phyloP scores from a whole-genome alignment of 1,140 invertebrate genomes.

The Zaprionus inermis region DNA sequence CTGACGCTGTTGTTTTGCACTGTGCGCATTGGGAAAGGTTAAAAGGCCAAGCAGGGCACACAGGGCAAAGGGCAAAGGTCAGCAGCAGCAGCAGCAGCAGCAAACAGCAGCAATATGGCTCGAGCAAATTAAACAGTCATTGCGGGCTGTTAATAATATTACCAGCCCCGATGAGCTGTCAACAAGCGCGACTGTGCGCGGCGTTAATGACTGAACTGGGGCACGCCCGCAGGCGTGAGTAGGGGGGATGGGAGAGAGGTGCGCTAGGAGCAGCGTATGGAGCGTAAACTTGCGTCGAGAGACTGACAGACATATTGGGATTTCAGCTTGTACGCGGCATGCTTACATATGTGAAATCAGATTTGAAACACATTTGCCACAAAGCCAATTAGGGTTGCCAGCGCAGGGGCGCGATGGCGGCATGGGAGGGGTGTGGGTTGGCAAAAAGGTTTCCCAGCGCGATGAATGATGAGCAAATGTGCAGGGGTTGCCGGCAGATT shows the following conservation, averaged over 20 bases:
- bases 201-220: constrained; percentile 14
- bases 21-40: constrained; percentile 1
- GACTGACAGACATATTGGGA: constrained; percentile 5
- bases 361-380: constrained; percentile 52
- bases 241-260: no score
- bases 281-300: constrained; percentile 21
- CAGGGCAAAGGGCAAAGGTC: constrained; percentile 5
- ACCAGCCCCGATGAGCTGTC: constrained; percentile 2
- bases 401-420: background rate
- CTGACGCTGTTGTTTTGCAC: constrained; percentile 24
- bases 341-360: constrained; percentile 47
- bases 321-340: constrained; percentile 22
- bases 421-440: background rate
- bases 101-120: background rate
- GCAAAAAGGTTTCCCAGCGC: constrained; percentile 33
- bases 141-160: constrained; percentile 21
- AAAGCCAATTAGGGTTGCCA: constrained; percentile 53
- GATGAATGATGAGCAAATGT: constrained; percentile 8
- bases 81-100: background rate
- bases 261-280: background rate
- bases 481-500: background rate
- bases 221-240: background rate
- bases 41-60: constrained; percentile 17
- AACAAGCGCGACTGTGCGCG: constrained; percentile 3
- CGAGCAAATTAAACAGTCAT: constrained; percentile 15